These are phyloP conservation scores for Aplysia californica DNA, from an alignment of 1,140 invertebrate genomes.

Conservation along the genomic window DNA sequence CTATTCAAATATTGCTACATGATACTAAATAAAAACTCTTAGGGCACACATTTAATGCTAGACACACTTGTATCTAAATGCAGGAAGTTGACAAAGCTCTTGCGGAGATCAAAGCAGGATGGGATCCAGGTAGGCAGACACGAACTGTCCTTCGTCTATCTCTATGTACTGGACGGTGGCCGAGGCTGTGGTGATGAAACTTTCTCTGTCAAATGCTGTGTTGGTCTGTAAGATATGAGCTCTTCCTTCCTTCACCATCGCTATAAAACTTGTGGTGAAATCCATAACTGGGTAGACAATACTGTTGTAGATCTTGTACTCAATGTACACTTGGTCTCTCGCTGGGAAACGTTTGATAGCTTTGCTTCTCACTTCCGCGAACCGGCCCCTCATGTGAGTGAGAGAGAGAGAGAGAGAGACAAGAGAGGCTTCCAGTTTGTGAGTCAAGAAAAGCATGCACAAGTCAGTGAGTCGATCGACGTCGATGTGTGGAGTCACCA, in stretches of 20 bases:
- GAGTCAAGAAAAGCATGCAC: constrained; percentile 44
- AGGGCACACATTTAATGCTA: too few species aligned
- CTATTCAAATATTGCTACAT: too few species aligned
- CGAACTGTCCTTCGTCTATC: constrained; percentile 50
- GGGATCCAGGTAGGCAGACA: constrained; percentile 17
- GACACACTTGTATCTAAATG: too few species aligned
- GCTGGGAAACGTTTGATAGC: constrained; percentile 36
- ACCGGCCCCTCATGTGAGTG: constrained; percentile 33
- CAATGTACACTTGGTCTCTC: constrained; percentile 51
- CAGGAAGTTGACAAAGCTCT: too few species aligned
- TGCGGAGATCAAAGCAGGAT: constrained; percentile 13
- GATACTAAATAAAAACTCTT: too few species aligned
- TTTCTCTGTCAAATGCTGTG: constrained; percentile 46
- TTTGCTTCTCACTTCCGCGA: constrained; percentile 44
- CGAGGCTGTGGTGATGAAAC: constrained; percentile 44
- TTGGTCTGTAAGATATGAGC: constrained; percentile 51
- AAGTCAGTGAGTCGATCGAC: constrained; percentile 41
- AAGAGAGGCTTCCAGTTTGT: constrained; percentile 45
- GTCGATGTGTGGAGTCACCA: constrained; percentile 53
- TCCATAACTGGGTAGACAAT: constrained; percentile 47
- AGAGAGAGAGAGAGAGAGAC: constrained; percentile 47
- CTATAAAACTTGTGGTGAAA: constrained; percentile 53
- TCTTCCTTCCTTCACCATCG: constrained; percentile 36
- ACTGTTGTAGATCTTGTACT: constrained; percentile 51
- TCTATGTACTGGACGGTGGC: constrained; percentile 41